phyloP scores from a whole-genome alignment of 2,797 vertebrate genomes.

The Phrynocephalus vlangalii region DNA sequence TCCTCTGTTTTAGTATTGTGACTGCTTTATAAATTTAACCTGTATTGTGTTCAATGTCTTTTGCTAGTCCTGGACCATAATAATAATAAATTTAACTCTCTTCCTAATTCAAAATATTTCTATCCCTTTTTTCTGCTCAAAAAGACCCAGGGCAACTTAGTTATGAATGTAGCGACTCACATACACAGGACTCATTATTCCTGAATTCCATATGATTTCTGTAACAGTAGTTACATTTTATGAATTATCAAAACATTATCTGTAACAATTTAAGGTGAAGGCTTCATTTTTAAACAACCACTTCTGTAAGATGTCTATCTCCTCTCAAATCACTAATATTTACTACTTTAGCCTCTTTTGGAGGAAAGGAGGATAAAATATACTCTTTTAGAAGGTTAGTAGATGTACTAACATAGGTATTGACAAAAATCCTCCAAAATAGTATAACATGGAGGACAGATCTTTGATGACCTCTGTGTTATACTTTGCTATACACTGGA shows the following conservation, averaged over 20 bases:
- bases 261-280: neutral
- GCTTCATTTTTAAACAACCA: neutral
- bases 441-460: neutral
- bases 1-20: too few species aligned
- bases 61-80: too few species aligned
- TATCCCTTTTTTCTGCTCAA: too few species aligned
- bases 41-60: too few species aligned
- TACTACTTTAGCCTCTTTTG: constrained; percentile 16
- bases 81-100: too few species aligned
- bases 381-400: too few species aligned
- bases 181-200: neutral
- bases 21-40: too few species aligned
- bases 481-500: constrained; percentile 29
- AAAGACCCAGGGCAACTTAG: too few species aligned
- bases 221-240: neutral
- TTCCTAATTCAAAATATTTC: too few species aligned
- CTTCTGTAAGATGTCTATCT: rapidly evolving
- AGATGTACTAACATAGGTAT: neutral
- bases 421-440: neutral
- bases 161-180: neutral
- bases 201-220: neutral
- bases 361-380: neutral
- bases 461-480: constrained; percentile 4
- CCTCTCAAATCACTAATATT: neutral
- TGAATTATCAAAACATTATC: neutral